Conservation (phyloP, 2,888 invertebrate genomes). For the Sphinx pinastri region DNA sequence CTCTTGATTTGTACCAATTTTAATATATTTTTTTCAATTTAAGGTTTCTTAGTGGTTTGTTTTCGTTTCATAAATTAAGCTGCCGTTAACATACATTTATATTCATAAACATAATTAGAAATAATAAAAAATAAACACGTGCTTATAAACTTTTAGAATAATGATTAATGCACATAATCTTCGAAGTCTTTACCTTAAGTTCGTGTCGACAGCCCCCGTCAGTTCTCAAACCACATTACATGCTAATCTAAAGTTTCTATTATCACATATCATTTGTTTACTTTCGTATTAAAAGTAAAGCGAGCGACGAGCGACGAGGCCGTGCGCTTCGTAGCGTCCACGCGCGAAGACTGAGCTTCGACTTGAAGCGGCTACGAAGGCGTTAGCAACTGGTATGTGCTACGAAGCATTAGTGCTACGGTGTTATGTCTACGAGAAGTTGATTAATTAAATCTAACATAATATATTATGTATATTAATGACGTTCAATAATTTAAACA, state of each 20-base stretch:
- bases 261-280: slow-evolving; percentile 56
- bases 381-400: slow-evolving; percentile 34
- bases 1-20: too few species aligned
- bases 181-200: slow-evolving; percentile 40
- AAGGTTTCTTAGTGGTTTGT: too few species aligned
- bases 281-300: slow-evolving; percentile 45
- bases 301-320: slow-evolving; percentile 35
- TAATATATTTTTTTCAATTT: too few species aligned
- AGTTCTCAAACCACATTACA: slow-evolving; percentile 42
- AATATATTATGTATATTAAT: too few species aligned
- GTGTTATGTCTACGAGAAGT: background rate
- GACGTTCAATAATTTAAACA: too few species aligned
- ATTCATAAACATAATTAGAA: too few species aligned
- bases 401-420: slow-evolving; percentile 31
- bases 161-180: background rate
- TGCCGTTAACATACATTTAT: too few species aligned
- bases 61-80: too few species aligned
- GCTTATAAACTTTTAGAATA: background rate
- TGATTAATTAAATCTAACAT: background rate
- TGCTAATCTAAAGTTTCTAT: slow-evolving; percentile 46
- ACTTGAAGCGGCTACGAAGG: slow-evolving; percentile 33
- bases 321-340: slow-evolving; percentile 47
- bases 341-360: slow-evolving; percentile 51
- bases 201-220: slow-evolving; percentile 36
- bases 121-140: too few species aligned